Evolutionary conservation across 2,797 vertebrate genomes (phyloP).

Genomic region (Anas capensis): DNA sequence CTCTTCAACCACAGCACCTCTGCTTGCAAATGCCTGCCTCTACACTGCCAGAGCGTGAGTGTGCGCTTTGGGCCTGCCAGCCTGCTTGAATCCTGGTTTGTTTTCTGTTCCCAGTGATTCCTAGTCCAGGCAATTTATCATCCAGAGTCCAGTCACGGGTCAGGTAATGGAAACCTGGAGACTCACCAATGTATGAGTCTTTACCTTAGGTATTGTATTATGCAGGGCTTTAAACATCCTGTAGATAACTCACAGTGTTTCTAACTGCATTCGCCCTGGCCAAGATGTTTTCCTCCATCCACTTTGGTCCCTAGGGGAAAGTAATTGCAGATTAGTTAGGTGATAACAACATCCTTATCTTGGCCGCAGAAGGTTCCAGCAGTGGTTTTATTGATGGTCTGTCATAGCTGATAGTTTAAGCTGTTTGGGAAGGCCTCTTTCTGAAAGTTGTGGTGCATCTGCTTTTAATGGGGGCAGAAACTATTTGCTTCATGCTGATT

Average conservation of each 20-base stretch:
- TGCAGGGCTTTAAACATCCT: not conserved
- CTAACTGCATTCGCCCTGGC: not conserved
- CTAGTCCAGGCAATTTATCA: not conserved
- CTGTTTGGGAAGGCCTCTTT: not conserved
- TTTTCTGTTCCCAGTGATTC: not conserved
- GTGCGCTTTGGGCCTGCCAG: not conserved
- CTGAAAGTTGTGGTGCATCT: not conserved
- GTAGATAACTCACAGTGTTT: not conserved
- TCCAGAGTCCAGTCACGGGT: not conserved
- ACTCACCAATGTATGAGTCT: not conserved
- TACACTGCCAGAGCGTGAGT: accelerated
- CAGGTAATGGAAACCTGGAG: not conserved
- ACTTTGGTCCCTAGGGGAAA: not conserved
- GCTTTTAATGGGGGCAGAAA: not conserved
- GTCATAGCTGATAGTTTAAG: not conserved
- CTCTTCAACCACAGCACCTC: not conserved
- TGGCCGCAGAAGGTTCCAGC: not conserved
- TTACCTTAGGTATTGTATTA: not conserved
- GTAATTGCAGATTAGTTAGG: not conserved
- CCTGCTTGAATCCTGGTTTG: not conserved
- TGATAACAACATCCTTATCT: not conserved
- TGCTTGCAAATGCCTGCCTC: not conserved
- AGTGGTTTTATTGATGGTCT: not conserved
- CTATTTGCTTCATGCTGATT: not conserved
- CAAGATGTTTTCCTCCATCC: not conserved